These are phyloP conservation scores for Chlorospingus flavigularis DNA, from an alignment of 2,797 vertebrate species.

Conservation along the genomic window DNA sequence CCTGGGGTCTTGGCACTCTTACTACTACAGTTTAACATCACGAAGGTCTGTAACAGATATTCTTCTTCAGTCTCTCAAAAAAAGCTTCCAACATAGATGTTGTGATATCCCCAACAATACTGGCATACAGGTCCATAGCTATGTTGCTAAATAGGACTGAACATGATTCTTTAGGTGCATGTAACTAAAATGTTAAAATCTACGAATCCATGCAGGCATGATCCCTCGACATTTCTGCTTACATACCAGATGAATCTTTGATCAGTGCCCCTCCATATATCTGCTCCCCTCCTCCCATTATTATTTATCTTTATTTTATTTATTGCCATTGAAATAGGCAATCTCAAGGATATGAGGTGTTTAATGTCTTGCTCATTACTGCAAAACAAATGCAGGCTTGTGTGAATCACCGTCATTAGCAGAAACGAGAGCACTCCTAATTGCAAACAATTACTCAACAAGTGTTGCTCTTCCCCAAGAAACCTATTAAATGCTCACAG, in stretches of 20 bases:
- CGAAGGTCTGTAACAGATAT: neutral
- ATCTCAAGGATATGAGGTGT: neutral
- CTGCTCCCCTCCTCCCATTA: neutral
- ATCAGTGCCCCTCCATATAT: neutral
- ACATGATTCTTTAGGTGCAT: neutral
- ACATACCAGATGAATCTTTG: neutral
- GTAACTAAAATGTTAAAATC: neutral
- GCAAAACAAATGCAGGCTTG: slow-evolving; percentile 8
- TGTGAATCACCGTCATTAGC: neutral
- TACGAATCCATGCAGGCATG: neutral
- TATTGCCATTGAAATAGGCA: neutral
- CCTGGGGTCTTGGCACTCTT: neutral
- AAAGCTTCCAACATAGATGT: neutral
- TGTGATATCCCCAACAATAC: neutral
- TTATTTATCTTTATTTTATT: neutral
- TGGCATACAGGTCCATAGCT: neutral
- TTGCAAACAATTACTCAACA: slow-evolving; percentile 16
- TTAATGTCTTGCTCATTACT: slow-evolving; percentile 22
- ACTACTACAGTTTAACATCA: neutral
- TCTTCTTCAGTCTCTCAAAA: neutral
- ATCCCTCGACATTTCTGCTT: neutral
- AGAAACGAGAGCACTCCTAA: neutral
- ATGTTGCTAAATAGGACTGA: neutral
- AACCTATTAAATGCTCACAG: neutral
- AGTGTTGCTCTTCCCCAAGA: neutral